Evolutionary conservation across 2,888 invertebrate genomes (phyloP), one percentile per base, ranked within the genome.

Genomic region (Spodoptera picta): DNA sequence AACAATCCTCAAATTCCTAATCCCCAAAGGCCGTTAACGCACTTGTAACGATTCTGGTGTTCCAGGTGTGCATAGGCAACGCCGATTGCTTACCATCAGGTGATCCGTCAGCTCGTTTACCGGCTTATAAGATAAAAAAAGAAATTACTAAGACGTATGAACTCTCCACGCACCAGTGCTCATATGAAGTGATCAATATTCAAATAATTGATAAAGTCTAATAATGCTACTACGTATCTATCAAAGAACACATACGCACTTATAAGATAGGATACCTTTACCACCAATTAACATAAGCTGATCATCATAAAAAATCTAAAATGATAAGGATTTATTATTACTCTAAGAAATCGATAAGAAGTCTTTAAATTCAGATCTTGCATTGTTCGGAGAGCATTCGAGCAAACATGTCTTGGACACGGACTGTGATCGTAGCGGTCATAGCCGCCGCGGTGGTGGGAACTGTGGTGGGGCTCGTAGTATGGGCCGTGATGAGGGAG

Each of bases 401-500:
- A 52, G 4, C n/a, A 27, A 54, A 60, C 36, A 73, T 73, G 72
- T 45, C 65, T 14, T 56, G 55, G 52, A 52, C 31, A 46, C 27
- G 9, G 27, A 27, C 31, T 0, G 42, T 58, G 19, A 41, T 44
- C 10, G 23, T 55, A 47, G 73, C 73, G 24, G 11, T 60, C 12
- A 75, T 75, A 1, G 80, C 83, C 12, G 63, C 75, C 0, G 53
- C 82, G 4, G 81, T 81, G 14, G 83, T 78, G 10, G 46, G 88
- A 0, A 49, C 80, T 0, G 73, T 82, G 0, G 69, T 84, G 24
- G 88, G 85, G 6, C 71, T 83, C 10, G 75, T 82, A 6, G 85
- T 84, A 0, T 90, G 89, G 90, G 87, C 79, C 0, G 49, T 87
- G 23, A 64, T 89, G 44, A 73, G 65, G 46, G 74, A 81, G 0